Base-by-base conservation (phyloP, 2,797 vertebrate species). In the Pseudotriccus pelzelni region DNA sequence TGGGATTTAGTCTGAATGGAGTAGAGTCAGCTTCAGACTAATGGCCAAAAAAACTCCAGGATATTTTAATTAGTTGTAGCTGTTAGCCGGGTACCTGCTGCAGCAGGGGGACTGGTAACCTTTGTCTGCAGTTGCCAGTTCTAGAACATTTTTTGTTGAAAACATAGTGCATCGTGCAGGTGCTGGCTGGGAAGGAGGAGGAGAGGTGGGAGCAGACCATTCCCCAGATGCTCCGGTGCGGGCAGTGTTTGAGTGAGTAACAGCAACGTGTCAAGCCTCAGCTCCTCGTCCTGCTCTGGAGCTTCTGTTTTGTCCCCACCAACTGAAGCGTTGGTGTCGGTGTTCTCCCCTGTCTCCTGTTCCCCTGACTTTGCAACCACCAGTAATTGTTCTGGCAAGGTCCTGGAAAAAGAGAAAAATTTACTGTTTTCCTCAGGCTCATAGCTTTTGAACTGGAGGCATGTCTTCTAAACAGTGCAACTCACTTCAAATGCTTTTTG, bases 401-500 rank as follows among this genome's bases (percentile, higher is more conserved):
- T 97, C 96, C 84, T 87, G 93, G 89, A 91, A 95, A 96, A 94
- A 93, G 87, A 88, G 88, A 72, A 73, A 95, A 97, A 96, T 94
- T 97, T 95, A 97, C 97, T 96, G 97, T 97, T 95, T 97, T 97
- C 97, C 97, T 97, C 97, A 97, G 97, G 97, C 97, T 98, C 97
- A 93, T 97, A 97, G 97, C 97, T 98, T 97, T 97, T 96, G 97
- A 97, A 96, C 97, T 97, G 97, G 96, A 98, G 97, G 98, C 98
- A 98, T 98, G 98, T 98, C 96, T 97, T 95, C 96, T 97, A 98
- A 98, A 98, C 98, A 98, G 97, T 98, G 98, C 97, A 98, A 98
- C 97, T 98, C 98, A 98, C 98, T 98, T 98, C 98, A 98, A 90
- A 98, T 98, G 98, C 98, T 98, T 98, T 97, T 98, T 97, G 98